Conservation (phyloP, 2,113 vertebrate genomes). For the Euleptes europaea region DNA sequence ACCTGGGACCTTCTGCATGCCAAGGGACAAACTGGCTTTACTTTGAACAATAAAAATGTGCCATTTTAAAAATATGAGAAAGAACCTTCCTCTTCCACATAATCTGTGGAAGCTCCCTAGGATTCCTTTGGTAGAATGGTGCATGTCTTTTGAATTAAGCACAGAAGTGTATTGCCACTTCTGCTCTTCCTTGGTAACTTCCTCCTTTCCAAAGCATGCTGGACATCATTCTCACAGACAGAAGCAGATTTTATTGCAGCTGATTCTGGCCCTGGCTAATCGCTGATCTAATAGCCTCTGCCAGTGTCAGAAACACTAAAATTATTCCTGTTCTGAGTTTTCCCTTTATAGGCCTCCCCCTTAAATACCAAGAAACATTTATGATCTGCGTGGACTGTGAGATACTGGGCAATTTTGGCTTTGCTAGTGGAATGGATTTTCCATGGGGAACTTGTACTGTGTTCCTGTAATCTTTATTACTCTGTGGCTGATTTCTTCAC, state of each 20-base stretch:
- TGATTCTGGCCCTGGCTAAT: slow-evolving; percentile 35
- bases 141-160: neutral
- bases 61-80: neutral
- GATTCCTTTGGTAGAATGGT: neutral
- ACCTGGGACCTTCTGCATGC: too few species aligned
- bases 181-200: slow-evolving; percentile 23
- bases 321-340: slow-evolving; percentile 3
- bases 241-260: slow-evolving; percentile 47
- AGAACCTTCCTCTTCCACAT: neutral
- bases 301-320: slow-evolving; percentile 21
- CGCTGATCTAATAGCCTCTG: slow-evolving; percentile 37
- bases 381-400: slow-evolving; percentile 14
- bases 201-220: slow-evolving; percentile 43
- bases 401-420: neutral
- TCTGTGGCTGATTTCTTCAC: neutral
- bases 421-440: neutral
- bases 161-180: slow-evolving; percentile 32
- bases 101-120: accelerated
- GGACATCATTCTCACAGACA: slow-evolving; percentile 39
- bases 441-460: neutral
- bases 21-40: neutral
- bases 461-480: slow-evolving; percentile 29
- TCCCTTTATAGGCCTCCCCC: slow-evolving; percentile 28
- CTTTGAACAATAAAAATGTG: neutral
- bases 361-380: slow-evolving; percentile 24